A percentile compares a stretch with the other conserved stretches of the same genome.
phyloP scores from a whole-genome alignment of 2,113 vertebrate genomes.

The Condylura cristata region DNA sequence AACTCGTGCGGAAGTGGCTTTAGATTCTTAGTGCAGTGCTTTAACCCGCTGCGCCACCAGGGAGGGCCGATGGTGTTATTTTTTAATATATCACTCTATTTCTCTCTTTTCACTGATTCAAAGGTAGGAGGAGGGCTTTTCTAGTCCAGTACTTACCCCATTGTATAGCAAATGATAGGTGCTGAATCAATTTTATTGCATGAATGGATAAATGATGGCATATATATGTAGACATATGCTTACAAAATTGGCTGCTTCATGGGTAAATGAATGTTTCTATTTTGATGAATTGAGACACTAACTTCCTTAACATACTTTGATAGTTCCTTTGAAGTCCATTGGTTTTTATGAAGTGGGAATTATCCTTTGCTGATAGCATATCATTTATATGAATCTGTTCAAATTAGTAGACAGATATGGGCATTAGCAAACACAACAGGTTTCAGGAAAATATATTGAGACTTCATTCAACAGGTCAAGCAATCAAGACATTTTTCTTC shows the following conservation, averaged over 20 bases:
- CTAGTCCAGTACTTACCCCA: background rate
- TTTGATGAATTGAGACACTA: conserved; percentile 26
- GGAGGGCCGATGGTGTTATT: background rate
- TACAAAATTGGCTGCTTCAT: background rate
- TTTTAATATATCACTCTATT: background rate
- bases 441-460: conserved; percentile 14
- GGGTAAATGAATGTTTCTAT: conserved; percentile 16
- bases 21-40: too few relatives aligned
- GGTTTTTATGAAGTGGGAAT: background rate
- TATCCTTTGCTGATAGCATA: background rate
- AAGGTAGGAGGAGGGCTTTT: background rate
- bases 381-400: conserved; percentile 19
- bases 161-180: background rate
- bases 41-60: too few relatives aligned
- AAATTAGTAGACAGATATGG: background rate
- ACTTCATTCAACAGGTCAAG: background rate
- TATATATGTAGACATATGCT: background rate
- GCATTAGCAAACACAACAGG: background rate
- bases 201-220: background rate
- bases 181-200: background rate
- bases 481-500: background rate
- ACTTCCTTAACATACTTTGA: background rate
- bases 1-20: too few relatives aligned
- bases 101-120: background rate
- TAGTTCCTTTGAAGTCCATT: background rate